These are phyloP conservation scores for Fregetta grallaria DNA, from an alignment of 2,113 vertebrate genomes.

Conservation along the genomic window DNA sequence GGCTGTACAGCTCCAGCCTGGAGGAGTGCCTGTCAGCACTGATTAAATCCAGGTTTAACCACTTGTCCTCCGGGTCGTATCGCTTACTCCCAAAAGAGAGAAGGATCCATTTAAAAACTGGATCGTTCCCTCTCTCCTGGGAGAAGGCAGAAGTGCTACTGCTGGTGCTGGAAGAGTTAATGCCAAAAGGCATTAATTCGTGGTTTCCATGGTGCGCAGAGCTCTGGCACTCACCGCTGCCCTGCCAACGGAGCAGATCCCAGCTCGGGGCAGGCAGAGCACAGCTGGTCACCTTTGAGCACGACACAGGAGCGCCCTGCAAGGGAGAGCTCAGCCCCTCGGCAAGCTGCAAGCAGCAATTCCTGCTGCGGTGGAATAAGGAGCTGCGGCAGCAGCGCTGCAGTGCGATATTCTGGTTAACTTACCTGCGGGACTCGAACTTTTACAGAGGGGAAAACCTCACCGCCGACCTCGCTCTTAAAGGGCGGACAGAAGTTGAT, in stretches of 20 bases:
- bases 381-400: neutral
- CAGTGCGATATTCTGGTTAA: neutral
- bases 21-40: neutral
- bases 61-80: neutral
- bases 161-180: neutral
- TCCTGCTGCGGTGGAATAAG: accelerated
- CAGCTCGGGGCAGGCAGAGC: neutral
- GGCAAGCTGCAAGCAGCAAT: neutral
- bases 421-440: neutral
- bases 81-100: neutral
- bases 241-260: neutral
- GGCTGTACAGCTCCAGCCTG: neutral
- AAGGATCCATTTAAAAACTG: neutral
- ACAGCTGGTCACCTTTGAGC: neutral
- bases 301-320: neutral
- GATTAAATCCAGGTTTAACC: neutral
- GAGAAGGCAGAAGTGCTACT: neutral
- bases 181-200: neutral
- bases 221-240: neutral
- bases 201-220: neutral
- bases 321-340: neutral
- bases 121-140: neutral
- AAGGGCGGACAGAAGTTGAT: neutral
- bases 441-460: neutral
- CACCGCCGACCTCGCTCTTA: accelerated